Percentiles rank a stretch among this genome's conserved stretches.
Evolutionary conservation across 2,797 vertebrate genomes (phyloP).

Genomic region (Thunnus albacares): DNA sequence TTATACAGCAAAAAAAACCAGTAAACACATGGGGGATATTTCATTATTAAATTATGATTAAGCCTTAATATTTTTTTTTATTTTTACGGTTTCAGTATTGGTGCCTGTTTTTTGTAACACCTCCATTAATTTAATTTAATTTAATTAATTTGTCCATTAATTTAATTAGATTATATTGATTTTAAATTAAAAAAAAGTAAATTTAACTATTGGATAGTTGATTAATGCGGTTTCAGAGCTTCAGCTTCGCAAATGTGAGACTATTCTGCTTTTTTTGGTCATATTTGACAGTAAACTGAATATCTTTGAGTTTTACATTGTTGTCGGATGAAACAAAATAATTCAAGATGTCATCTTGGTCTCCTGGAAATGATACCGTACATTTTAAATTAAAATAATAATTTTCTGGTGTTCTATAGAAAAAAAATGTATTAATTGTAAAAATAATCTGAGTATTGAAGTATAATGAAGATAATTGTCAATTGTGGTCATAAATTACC

Average conservation of each 20-base stretch:
- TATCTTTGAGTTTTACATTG: not conserved
- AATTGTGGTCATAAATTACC: too few relatives aligned
- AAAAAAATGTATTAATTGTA: not conserved
- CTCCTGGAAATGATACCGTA: not conserved
- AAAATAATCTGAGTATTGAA: too few relatives aligned
- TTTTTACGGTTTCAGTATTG: too few relatives aligned
- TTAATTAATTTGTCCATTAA: not conserved
- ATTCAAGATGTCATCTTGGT: not conserved
- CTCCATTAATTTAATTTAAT: too few relatives aligned
- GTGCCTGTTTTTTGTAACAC: not conserved
- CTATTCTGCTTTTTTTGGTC: not conserved
- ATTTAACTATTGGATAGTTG: not conserved
- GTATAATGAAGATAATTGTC: too few relatives aligned
- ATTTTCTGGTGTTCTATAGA: not conserved
- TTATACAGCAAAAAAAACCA: not conserved
- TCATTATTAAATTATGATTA: too few relatives aligned
- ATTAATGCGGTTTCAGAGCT: not conserved
- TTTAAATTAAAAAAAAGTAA: too few relatives aligned
- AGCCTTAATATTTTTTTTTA: too few relatives aligned
- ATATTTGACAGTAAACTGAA: not conserved
- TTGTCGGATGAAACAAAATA: too few relatives aligned
- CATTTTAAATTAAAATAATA: not conserved
- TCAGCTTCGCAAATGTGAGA: not conserved
- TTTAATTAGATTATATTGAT: too few relatives aligned
- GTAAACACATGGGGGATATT: too few relatives aligned